Evolutionary conservation across 2,113 vertebrate genomes (phyloP).

Genomic region (Copsychus sechellarum): DNA sequence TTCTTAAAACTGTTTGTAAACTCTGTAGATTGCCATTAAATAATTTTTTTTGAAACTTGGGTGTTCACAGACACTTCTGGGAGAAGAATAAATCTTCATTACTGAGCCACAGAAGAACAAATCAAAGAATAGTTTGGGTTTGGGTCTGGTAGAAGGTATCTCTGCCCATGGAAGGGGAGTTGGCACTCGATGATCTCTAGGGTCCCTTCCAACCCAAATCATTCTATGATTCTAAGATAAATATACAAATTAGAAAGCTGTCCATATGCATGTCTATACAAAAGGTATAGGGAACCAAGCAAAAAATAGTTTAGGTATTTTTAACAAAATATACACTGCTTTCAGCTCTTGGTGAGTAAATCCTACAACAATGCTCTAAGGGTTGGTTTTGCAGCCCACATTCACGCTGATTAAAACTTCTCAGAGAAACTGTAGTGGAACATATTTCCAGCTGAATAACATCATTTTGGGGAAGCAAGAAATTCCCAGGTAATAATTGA

Average conservation of each 20-base stretch:
- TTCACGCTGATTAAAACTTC: not conserved
- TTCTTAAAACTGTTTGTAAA: not conserved
- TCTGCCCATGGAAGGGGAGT: not conserved
- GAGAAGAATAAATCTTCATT: not conserved
- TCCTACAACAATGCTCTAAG: not conserved
- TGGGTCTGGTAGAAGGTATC: not conserved
- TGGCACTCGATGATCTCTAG: not conserved
- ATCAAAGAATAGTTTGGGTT: not conserved
- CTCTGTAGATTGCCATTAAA: not conserved
- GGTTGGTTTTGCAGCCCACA: not conserved
- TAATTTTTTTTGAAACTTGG: not conserved
- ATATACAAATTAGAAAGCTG: not conserved
- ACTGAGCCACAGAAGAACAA: not conserved
- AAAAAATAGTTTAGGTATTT: not conserved
- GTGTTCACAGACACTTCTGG: not conserved
- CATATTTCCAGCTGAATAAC: not conserved
- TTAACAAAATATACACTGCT: not conserved
- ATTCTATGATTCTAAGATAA: not conserved
- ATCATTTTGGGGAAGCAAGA: not conserved
- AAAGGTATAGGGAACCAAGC: not conserved
- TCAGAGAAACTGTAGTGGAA: not conserved
- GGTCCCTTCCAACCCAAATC: not conserved
- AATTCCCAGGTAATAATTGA: not conserved
- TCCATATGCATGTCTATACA: not conserved
- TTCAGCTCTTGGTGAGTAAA: not conserved